Base-by-base conservation (phyloP, 1,140 invertebrate genomes). In the Epicauta chinensis region DNA sequence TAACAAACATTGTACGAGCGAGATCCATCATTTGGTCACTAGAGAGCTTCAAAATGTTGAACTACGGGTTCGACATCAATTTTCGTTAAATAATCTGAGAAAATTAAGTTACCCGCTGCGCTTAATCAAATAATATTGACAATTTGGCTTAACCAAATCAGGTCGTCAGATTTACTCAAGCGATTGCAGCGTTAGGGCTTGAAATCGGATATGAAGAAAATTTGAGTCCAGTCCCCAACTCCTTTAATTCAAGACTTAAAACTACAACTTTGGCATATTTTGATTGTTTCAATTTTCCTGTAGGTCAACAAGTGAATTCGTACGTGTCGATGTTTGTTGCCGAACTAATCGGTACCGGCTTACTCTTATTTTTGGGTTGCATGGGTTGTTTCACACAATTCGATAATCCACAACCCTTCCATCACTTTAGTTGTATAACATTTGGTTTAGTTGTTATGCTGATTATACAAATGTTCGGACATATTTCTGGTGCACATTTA, bases 301-400 rank as follows among this genome's bases (percentile, higher is more conserved):
- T 10, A 30, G 11, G 23, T 16, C 16, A 41, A 41, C 39, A 41
- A 41, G 37, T 39, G 9, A 34, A 43, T 16, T 39, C 40, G 12
- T 46, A 56, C 4, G 13, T 54, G 13, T 54, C 45, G 5, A 36
- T 63, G 31, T 65, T 65, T 34, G 48, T 56, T 12, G 83, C 79
- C 6, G 88, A 91, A 69, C 71, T 86, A 31, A 61, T 91, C 12
- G 89, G 87, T 32, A 90, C 87, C 0, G 75, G 78, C 5, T 74
- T 89, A 30, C 70, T 91, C 16, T 77, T 90, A 4, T 79, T 87
- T 54, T 64, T 92, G 3, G 88, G 86, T 13, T 91, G 88, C 65
- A 81, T 84, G 56, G 81, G 83, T 0, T 83, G 84, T 32, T 42
- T 61, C 3, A 36, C 40, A 14, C 48, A 56, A 34, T 38, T 52